Base-by-base conservation (phyloP, 1,140 invertebrate genomes). In the Philopotamus ludificatus region DNA sequence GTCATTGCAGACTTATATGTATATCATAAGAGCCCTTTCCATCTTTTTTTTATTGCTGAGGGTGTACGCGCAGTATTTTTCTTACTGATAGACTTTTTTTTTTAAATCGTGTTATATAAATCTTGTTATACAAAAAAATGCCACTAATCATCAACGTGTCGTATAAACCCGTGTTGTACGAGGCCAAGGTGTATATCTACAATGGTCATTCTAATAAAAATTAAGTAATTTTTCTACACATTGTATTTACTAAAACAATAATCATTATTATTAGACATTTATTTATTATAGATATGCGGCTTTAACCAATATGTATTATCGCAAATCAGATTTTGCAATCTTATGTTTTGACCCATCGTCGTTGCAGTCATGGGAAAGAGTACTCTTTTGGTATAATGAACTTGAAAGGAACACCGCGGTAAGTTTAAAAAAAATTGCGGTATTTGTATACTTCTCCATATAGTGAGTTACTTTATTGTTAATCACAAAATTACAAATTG, bases 321-420 rank as follows among this genome's bases (percentile, higher is more conserved):
- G 54, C 3, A 39, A 57, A 42, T 16, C 54, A 15, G 23, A 41
- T 16, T 57, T 12, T 42, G 54, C 54, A 21, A 57, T 57, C 4
- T 20, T 57, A 1, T 57, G 54, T 20, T 57, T 57, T 10, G 54
- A 57, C 23, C 54, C 54, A 20, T 57, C 54, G 16, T n/a, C 7
- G 10, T 7, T 16, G 20, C 2, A 1, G 21, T 57, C 54, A 12
- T 57, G 54, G 54, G 20, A 57, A 26, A 41, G 34, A 23, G 39
- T 57, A 10, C 20, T 41, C 9, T 57, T 18, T 57, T 57, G 54
- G 54, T 7, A n/a, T 57, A 21, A 22, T 41, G 54, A 57, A 42
- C n/a, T 57, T 34, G 4, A 4, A 57, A 16, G 9, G 42, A 57
- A 53, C 50, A 53, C 28, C 23, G 34, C 23, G 12, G 54, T 57